A percentile compares a stretch with the other conserved stretches of the same genome.
Conservation (phyloP, 2,113 vertebrate genomes). For the Pterocles gutturalis region DNA sequence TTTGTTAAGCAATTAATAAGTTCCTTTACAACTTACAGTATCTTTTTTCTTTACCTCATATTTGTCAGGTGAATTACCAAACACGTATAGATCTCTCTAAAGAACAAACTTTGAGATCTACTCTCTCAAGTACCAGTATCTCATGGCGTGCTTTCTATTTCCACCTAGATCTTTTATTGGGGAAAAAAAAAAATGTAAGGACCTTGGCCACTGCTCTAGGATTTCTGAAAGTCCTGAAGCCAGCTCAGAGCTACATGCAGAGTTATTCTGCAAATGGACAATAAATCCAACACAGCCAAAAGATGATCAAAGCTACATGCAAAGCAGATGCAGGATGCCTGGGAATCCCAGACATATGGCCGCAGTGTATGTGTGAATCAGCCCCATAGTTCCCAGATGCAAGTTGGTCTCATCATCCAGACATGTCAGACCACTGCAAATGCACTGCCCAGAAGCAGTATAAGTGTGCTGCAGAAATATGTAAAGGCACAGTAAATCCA, state of each 20-base stretch:
- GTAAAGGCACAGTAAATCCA: neutral
- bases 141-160: neutral
- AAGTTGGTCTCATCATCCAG: neutral
- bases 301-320: neutral
- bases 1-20: neutral
- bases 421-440: neutral
- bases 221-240: neutral
- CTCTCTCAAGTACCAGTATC: neutral
- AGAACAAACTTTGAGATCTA: neutral
- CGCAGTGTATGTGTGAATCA: neutral
- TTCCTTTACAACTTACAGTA: neutral
- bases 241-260: neutral
- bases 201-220: neutral
- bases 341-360: neutral
- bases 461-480: neutral
- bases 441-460: neutral
- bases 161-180: fast-evolving
- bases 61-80: neutral
- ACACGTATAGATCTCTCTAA: neutral
- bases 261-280: neutral
- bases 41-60: neutral
- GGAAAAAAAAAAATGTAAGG: neutral
- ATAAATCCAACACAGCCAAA: neutral
- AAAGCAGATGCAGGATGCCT: neutral
- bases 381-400: neutral